A percentile compares a stretch with the other conserved stretches of the same genome.
phyloP scores from a whole-genome alignment of 2,888 invertebrate species.

The Autographa gamma region DNA sequence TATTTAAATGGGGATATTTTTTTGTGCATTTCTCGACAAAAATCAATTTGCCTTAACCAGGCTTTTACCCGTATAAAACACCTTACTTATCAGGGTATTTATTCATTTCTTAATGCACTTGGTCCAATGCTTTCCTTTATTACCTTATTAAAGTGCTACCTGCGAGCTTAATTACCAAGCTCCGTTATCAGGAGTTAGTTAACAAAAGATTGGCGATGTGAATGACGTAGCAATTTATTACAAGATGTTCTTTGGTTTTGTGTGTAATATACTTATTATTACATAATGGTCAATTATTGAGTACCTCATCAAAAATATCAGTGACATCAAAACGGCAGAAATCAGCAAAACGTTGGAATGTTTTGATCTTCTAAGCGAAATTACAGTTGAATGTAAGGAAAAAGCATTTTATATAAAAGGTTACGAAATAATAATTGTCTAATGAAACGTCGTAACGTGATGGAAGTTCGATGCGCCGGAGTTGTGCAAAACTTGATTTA shows the following conservation, averaged over 20 bases:
- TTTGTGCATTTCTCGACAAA: neutral
- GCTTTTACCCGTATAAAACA: neutral
- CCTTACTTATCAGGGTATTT: no score
- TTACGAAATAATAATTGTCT: constrained; percentile 50
- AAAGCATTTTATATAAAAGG: constrained; percentile 23
- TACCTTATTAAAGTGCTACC: neutral
- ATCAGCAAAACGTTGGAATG: neutral
- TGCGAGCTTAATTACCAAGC: neutral
- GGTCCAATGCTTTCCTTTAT: neutral
- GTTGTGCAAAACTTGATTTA: constrained; percentile 75
- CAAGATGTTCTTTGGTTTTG: no score
- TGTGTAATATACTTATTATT: neutral
- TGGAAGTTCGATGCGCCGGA: constrained; percentile 70
- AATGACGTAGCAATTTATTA: no score
- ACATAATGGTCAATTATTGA: neutral
- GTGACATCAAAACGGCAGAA: neutral
- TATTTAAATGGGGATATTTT: neutral
- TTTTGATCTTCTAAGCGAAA: neutral
- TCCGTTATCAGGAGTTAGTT: neutral
- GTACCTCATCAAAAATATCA: neutral
- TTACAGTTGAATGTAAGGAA: neutral
- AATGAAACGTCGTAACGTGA: constrained; percentile 56
- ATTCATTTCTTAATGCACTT: neutral
- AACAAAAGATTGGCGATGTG: no score
- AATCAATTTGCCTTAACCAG: no score